Percentiles rank a stretch among this genome's conserved stretches.
phyloP scores from a whole-genome alignment of 1,140 invertebrate species.

The Sipha flava region DNA sequence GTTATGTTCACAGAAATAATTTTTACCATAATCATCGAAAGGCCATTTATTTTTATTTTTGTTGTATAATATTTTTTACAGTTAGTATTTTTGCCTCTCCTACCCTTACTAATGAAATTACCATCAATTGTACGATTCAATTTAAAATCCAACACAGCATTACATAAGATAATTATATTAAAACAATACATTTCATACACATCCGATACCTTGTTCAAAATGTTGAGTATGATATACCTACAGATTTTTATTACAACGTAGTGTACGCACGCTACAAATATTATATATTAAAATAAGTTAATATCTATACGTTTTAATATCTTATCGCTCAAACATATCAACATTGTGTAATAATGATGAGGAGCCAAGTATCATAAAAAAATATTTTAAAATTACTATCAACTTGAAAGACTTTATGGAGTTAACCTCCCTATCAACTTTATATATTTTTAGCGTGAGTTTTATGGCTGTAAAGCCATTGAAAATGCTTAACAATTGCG shows the following conservation, averaged over 20 bases:
- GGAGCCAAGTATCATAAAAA: background rate
- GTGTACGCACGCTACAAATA: background rate
- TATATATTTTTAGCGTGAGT: slow-evolving; percentile 7
- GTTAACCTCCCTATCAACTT: background rate
- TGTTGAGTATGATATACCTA: no score
- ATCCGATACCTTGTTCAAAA: no score
- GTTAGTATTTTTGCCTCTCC: no score
- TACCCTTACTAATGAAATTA: no score
- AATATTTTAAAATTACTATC: slow-evolving; percentile 2
- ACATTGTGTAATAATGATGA: background rate
- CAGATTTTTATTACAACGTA: no score
- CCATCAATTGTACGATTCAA: no score
- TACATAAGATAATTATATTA: no score
- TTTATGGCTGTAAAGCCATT: slow-evolving; percentile 9
- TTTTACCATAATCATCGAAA: background rate
- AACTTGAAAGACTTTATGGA: background rate
- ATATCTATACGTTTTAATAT: background rate
- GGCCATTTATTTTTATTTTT: background rate
- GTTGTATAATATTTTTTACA: background rate
- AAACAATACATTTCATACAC: no score
- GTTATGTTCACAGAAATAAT: background rate
- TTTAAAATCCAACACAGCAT: no score
- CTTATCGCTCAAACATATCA: background rate
- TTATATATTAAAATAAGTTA: background rate
- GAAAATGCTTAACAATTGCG: slow-evolving; percentile 22